Conservation (phyloP, 2,888 invertebrate genomes). For the Pecten maximus region DNA sequence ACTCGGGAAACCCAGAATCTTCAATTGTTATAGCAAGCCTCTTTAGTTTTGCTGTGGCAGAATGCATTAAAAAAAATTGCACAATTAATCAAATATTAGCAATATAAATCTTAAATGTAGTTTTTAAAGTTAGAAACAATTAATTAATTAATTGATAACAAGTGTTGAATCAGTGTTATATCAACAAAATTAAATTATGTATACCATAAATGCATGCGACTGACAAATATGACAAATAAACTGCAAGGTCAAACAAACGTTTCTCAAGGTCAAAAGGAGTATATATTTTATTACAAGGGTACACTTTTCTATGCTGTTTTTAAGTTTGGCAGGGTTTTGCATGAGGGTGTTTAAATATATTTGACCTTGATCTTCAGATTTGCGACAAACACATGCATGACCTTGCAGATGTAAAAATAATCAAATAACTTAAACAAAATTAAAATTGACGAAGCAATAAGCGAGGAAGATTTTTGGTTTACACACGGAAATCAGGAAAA, state of each 20-base stretch:
- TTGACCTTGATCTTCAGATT: neutral
- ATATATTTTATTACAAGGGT: too few species aligned
- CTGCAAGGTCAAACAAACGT: neutral
- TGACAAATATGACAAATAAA: neutral
- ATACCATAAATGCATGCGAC: conserved; percentile 18
- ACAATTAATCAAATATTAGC: neutral
- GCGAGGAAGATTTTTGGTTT: conserved; percentile 20
- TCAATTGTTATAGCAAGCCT: neutral
- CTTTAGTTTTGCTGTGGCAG: neutral
- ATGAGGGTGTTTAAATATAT: neutral
- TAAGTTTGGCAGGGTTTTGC: neutral
- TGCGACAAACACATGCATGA: neutral
- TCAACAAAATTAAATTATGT: neutral
- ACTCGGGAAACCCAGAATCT: neutral
- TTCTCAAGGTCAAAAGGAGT: neutral
- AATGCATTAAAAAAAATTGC: neutral
- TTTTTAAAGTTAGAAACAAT: neutral
- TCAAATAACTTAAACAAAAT: neutral
- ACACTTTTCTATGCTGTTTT: neutral
- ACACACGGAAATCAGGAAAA: conserved; percentile 32
- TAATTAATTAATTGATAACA: neutral
- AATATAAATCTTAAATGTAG: neutral
- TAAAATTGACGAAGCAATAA: neutral
- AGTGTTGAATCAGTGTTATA: neutral
- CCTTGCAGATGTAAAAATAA: neutral